These are phyloP conservation scores for Pterocles orientalis DNA, from an alignment of 2,113 vertebrate genomes.

Conservation along the genomic window DNA sequence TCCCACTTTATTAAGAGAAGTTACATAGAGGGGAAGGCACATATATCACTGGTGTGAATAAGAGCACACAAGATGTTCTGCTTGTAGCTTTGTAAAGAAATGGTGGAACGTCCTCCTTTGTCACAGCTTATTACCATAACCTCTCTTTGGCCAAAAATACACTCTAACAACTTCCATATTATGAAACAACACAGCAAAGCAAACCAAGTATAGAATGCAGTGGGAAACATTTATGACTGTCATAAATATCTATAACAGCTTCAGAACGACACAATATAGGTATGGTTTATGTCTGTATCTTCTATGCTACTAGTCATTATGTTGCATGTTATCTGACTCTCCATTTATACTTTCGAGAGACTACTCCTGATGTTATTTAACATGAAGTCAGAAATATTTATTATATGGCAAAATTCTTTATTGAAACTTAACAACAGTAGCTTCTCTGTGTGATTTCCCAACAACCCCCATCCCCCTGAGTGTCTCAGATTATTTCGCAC, in stretches of 20 bases:
- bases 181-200: neutral
- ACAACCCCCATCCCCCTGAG: fast-evolving
- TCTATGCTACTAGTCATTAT: neutral
- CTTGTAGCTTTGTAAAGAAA: neutral
- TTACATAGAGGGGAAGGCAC: neutral
- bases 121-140: neutral
- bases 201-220: neutral
- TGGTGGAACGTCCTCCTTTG: neutral
- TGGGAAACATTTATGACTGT: neutral
- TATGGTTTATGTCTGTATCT: neutral
- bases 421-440: neutral
- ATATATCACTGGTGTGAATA: neutral
- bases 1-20: neutral
- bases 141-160: neutral
- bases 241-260: neutral
- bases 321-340: neutral
- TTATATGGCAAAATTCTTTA: neutral
- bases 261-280: neutral
- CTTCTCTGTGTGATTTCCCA: neutral
- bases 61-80: fast-evolving
- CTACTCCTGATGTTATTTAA: neutral
- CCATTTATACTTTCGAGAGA: neutral
- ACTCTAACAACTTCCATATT: neutral
- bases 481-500: neutral
- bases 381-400: neutral